These are phyloP conservation scores for Agonopterix alstromeriana DNA, from an alignment of 2,888 invertebrate genomes.

Conservation along the genomic window DNA sequence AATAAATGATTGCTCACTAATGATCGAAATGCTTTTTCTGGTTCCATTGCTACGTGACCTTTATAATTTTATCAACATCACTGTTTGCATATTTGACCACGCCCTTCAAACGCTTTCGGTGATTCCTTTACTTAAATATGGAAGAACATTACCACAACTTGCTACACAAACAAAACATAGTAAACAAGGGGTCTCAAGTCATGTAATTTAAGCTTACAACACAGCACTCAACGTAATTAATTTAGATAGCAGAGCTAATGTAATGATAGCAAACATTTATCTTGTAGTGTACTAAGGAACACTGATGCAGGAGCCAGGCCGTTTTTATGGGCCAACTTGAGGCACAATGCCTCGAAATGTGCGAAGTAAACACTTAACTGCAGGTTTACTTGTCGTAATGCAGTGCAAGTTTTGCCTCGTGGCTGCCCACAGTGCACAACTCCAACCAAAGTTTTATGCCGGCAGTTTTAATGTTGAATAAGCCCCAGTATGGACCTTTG, in stretches of 20 bases:
- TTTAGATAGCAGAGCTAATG: background rate
- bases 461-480: conserved; percentile 56
- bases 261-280: conserved; percentile 28
- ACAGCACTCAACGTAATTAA: too few species aligned
- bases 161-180: too few species aligned
- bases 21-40: too few species aligned
- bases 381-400: conserved; percentile 67
- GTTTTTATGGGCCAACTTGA: conserved; percentile 55
- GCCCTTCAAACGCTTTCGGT: too few species aligned
- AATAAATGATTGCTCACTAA: too few species aligned
- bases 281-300: conserved; percentile 14
- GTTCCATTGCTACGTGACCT: too few species aligned
- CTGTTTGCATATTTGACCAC: too few species aligned
- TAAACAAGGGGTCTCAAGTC: too few species aligned
- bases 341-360: conserved; percentile 58
- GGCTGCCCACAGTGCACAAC: conserved; percentile 42
- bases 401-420: conserved; percentile 56
- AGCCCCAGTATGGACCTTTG: conserved; percentile 16
- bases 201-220: too few species aligned
- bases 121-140: too few species aligned
- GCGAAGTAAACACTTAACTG: conserved; percentile 71
- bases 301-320: conserved; percentile 36
- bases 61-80: too few species aligned
- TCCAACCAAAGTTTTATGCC: conserved; percentile 48
- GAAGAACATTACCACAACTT: too few species aligned